phyloP scores from a whole-genome alignment of 92 coral and sea anemone genomes.

The Palythoa heliodiscus region DNA sequence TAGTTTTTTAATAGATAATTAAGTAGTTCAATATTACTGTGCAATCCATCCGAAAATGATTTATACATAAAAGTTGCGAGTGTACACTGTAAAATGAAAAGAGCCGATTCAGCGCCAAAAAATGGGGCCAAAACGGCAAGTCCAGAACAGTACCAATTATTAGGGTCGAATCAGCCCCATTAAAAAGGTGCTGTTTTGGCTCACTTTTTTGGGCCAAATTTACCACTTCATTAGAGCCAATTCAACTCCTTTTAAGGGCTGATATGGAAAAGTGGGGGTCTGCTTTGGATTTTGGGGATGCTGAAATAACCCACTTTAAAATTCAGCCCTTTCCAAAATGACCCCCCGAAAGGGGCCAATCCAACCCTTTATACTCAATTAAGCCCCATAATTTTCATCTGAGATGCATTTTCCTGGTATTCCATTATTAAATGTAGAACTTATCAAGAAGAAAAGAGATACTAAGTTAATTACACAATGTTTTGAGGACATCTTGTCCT shows the following conservation, averaged over 20 bases:
- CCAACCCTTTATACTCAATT: not conserved
- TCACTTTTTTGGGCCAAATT: not conserved
- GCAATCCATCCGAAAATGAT: too few species aligned
- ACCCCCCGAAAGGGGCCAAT: not conserved
- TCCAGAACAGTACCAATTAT: too few species aligned
- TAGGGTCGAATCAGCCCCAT: too few species aligned
- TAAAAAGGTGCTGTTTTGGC: too few species aligned
- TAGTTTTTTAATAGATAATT: too few species aligned
- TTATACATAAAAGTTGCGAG: too few species aligned
- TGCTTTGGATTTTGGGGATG: conserved; percentile 1
- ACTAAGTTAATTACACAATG: too few species aligned
- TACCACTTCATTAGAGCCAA: not conserved
- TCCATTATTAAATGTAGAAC: conserved; percentile 1
- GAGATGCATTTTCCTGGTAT: not conserved
- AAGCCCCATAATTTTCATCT: conserved; percentile 1
- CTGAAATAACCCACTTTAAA: not conserved
- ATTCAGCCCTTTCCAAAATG: not conserved
- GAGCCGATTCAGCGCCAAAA: too few species aligned
- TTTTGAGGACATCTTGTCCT: too few species aligned
- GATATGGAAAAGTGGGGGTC: not conserved
- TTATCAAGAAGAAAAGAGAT: too few species aligned
- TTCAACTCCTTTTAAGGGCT: not conserved
- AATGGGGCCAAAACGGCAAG: too few species aligned
- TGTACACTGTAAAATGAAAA: not conserved
- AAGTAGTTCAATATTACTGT: too few species aligned